Percentiles rank a stretch among this genome's conserved stretches.
Evolutionary conservation across 2,888 invertebrate species (phyloP).

Genomic region (Volucella zonaria): DNA sequence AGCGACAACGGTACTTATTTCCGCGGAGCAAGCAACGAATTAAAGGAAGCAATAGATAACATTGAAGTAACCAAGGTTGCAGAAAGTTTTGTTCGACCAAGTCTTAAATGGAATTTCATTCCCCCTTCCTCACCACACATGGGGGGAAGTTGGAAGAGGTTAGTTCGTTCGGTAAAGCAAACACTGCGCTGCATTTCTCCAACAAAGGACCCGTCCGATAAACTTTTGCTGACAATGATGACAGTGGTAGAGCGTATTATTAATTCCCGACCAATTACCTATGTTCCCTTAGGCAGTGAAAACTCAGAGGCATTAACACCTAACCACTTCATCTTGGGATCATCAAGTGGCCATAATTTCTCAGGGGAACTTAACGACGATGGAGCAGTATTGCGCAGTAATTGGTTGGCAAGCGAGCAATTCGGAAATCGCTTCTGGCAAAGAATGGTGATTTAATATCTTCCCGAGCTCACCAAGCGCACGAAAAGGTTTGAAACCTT

Average conservation of each 20-base stretch:
- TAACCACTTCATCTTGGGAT: conserved; percentile 72
- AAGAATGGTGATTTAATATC: too few species aligned
- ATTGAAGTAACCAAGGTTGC: too few species aligned
- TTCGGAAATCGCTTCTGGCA: too few species aligned
- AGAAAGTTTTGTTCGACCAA: conserved; percentile 27
- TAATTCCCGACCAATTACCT: conserved; percentile 65
- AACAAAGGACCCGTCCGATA: conserved; percentile 67
- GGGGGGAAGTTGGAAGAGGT: conserved; percentile 63
- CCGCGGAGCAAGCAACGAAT: conserved; percentile 20
- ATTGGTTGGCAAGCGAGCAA: conserved; percentile 4
- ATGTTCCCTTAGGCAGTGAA: conserved; percentile 33
- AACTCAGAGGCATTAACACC: conserved; percentile 71
- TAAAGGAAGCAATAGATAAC: conserved; percentile 20
- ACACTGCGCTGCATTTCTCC: conserved; percentile 59
- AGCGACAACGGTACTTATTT: conserved; percentile 61
- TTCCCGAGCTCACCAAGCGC: too few species aligned
- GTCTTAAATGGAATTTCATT: conserved; percentile 73
- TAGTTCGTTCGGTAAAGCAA: conserved; percentile 60
- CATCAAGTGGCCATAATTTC: conserved; percentile 38
- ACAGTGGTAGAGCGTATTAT: conserved; percentile 65
- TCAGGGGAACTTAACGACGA: conserved; percentile 5
- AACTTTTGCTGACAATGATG: conserved; percentile 51
- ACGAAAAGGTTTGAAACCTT: too few species aligned
- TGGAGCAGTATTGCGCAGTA: conserved; percentile 9
- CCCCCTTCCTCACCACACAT: conserved; percentile 72